Evolutionary conservation across 2,888 invertebrate genomes (phyloP).

Genomic region (Augiades crinisus): DNA sequence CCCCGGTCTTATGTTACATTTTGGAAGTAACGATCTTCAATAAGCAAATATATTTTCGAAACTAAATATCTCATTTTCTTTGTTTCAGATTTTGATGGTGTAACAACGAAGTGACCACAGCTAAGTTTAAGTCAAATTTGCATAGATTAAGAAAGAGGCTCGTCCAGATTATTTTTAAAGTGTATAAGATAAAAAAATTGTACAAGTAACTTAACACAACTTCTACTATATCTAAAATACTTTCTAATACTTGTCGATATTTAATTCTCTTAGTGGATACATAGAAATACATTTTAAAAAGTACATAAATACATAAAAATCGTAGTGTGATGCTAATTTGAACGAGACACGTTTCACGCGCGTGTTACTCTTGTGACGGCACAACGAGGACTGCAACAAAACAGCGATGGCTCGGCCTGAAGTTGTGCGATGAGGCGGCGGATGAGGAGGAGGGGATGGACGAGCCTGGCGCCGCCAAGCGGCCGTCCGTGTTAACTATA

Average conservation of each 20-base stretch:
- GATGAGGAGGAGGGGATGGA: constrained; percentile 71
- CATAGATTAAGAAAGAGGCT: too few species aligned
- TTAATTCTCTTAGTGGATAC: too few species aligned
- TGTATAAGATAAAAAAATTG: too few species aligned
- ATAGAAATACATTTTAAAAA: too few species aligned
- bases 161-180: too few species aligned
- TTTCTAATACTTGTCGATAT: too few species aligned
- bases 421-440: constrained; percentile 74
- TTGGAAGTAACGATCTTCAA: too few species aligned
- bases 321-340: not conserved
- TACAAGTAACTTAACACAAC: too few species aligned
- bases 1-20: too few species aligned
- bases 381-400: constrained; percentile 68
- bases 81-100: constrained; percentile 7
- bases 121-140: not conserved
- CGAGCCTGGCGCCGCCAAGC: constrained; percentile 72
- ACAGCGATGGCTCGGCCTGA: constrained; percentile 79
- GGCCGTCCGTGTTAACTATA: constrained; percentile 88
- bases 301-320: too few species aligned
- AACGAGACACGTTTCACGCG: not conserved
- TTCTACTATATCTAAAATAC: too few species aligned
- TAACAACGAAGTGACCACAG: not conserved
- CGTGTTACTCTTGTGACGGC: constrained; percentile 31
- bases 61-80: not conserved
- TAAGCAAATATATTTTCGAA: too few species aligned